Percentiles rank a stretch among this genome's conserved stretches.
Evolutionary conservation across 2,888 invertebrate genomes (phyloP).

Genomic region (Aspidiotus rigidus): DNA sequence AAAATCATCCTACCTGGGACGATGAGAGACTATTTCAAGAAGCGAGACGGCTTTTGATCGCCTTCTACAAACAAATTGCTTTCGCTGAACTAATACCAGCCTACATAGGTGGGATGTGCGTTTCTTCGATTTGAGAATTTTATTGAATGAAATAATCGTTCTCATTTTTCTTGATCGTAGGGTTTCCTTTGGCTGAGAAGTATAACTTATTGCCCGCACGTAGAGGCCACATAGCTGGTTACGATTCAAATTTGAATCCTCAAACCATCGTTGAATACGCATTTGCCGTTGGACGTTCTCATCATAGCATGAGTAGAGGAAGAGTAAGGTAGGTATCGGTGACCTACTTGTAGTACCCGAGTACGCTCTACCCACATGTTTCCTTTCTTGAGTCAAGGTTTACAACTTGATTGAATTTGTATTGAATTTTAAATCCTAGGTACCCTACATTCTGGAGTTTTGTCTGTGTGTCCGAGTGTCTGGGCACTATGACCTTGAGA

Average conservation of each 20-base stretch:
- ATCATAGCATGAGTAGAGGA: background rate
- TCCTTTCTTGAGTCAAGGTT: too few species aligned
- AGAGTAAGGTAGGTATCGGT: background rate
- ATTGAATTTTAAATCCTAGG: too few species aligned
- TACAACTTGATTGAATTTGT: too few species aligned
- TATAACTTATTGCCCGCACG: background rate
- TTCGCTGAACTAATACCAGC: background rate
- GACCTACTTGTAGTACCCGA: too few species aligned
- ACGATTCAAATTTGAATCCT: constrained; percentile 5
- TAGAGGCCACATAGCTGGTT: background rate
- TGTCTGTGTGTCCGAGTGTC: too few species aligned
- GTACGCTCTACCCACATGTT: too few species aligned
- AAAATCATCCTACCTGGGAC: too few species aligned
- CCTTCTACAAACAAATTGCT: too few species aligned
- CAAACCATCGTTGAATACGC: background rate
- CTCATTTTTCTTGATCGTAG: background rate
- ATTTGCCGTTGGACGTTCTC: background rate
- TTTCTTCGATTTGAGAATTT: background rate
- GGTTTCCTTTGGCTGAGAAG: background rate
- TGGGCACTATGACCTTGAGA: too few species aligned
- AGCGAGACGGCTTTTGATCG: too few species aligned
- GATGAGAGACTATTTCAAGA: too few species aligned
- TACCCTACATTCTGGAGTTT: too few species aligned
- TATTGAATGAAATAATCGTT: background rate
- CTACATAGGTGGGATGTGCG: background rate